phyloP scores from a whole-genome alignment of 1,140 invertebrate genomes.

The Spodoptera litura region DNA sequence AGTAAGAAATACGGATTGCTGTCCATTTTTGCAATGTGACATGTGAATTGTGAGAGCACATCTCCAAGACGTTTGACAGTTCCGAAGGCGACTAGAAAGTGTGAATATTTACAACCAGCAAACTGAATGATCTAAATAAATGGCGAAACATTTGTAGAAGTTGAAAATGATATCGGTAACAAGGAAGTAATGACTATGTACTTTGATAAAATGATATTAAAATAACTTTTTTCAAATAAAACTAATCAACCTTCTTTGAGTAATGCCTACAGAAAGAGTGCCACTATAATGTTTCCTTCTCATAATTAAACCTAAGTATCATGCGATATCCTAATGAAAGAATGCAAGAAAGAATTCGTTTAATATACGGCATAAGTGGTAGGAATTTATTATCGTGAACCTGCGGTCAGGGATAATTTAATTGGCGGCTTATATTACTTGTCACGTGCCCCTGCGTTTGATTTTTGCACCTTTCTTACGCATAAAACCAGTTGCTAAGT shows the following conservation, averaged over 20 bases:
- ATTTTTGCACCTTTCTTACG: constrained; percentile 33
- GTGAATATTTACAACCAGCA: constrained; percentile 14
- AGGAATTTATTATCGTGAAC: constrained; percentile 29
- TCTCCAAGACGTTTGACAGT: constrained; percentile 16
- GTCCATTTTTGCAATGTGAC: constrained; percentile 9
- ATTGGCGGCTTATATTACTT: constrained; percentile 31
- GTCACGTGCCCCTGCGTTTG: constrained; percentile 18
- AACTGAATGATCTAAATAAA: background rate
- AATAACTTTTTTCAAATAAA: too few relatives aligned
- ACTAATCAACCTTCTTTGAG: too few relatives aligned
- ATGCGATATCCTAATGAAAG: constrained; percentile 13
- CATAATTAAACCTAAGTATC: background rate
- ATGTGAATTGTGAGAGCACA: constrained; percentile 37
- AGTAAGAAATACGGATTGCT: constrained; percentile 13
- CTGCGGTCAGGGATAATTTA: constrained; percentile 38
- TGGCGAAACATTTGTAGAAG: background rate
- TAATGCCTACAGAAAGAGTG: too few relatives aligned
- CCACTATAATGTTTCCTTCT: too few relatives aligned
- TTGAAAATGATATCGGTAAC: too few relatives aligned
- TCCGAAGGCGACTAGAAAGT: constrained; percentile 29
- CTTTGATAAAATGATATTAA: too few relatives aligned
- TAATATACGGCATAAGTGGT: constrained; percentile 14
- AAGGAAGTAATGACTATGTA: too few relatives aligned
- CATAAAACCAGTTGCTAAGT: background rate
- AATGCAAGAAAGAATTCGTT: constrained; percentile 14